phyloP scores from a whole-genome alignment of 2,888 invertebrate species.

The Prosopocoilus inquinatus region DNA sequence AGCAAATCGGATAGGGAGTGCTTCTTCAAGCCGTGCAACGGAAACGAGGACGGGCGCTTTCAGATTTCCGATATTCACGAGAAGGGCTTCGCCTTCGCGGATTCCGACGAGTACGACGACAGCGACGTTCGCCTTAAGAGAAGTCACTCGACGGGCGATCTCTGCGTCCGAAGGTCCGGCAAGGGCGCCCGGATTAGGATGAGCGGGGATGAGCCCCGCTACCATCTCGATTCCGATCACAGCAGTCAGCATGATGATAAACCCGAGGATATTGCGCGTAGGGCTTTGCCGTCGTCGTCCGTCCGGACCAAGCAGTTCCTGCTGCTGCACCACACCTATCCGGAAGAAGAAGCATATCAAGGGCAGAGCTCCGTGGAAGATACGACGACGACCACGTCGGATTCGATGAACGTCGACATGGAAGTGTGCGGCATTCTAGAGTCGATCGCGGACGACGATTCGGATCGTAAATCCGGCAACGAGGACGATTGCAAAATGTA shows the following conservation, averaged over 20 bases:
- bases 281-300: constrained; percentile 46
- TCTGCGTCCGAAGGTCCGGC: constrained; percentile 46
- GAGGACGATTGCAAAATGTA: constrained; percentile 32
- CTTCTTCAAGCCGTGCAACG: constrained; percentile 48
- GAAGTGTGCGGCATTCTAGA: constrained; percentile 53
- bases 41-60: constrained; percentile 55
- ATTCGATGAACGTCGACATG: constrained; percentile 53
- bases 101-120: constrained; percentile 45
- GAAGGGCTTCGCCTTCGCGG: constrained; percentile 47
- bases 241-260: constrained; percentile 55
- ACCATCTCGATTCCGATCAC: constrained; percentile 55
- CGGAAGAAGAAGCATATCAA: constrained; percentile 47
- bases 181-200: constrained; percentile 41
- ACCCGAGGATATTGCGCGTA: constrained; percentile 52
- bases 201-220: constrained; percentile 49
- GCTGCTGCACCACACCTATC: constrained; percentile 43
- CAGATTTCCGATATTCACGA: constrained; percentile 57
- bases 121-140: constrained; percentile 47
- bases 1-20: constrained; percentile 40
- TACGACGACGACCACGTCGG: constrained; percentile 50
- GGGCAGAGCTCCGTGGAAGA: constrained; percentile 53
- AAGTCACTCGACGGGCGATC: constrained; percentile 55
- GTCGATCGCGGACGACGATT: constrained; percentile 42
- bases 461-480: constrained; percentile 35
- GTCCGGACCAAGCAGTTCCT: constrained; percentile 44